Conservation (phyloP, 2,888 invertebrate genomes). For the Pseudoips prasinana region DNA sequence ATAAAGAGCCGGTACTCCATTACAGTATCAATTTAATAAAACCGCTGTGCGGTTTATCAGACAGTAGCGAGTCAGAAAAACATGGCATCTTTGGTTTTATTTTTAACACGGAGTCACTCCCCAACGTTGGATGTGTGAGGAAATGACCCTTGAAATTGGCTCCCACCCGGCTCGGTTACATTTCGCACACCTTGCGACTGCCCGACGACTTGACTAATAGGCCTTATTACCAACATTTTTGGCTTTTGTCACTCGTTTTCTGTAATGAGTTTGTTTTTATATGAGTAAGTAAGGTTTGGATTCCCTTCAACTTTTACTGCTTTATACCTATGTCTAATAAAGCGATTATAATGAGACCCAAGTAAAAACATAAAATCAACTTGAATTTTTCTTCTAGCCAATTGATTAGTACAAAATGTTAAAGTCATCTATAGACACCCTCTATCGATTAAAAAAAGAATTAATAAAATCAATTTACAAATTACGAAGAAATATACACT, state of each 20-base stretch:
- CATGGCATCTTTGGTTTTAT: constrained; percentile 50
- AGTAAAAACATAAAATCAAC: too few relatives aligned
- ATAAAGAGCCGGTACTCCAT: neutral
- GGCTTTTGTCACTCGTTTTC: constrained; percentile 58
- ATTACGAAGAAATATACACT: too few relatives aligned
- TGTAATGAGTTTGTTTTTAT: constrained; percentile 43
- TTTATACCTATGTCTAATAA: too few relatives aligned
- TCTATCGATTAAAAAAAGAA: too few relatives aligned
- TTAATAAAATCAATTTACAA: too few relatives aligned
- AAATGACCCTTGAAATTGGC: constrained; percentile 79
- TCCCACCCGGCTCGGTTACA: constrained; percentile 56
- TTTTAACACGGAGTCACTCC: constrained; percentile 46
- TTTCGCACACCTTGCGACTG: constrained; percentile 67
- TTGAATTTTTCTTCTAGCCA: too few relatives aligned
- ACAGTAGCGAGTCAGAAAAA: constrained; percentile 28
- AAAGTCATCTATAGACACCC: too few relatives aligned
- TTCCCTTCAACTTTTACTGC: constrained; percentile 7
- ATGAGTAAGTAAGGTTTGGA: constrained; percentile 26
- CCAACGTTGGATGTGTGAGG: constrained; percentile 56
- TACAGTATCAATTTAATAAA: constrained; percentile 39
- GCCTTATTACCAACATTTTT: constrained; percentile 61
- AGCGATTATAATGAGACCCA: too few relatives aligned
- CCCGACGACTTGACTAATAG: constrained; percentile 63
- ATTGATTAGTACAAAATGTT: too few relatives aligned
- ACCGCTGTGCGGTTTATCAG: constrained; percentile 49